phyloP scores from a whole-genome alignment of 2,888 invertebrate species.

The Aradus depressus region DNA sequence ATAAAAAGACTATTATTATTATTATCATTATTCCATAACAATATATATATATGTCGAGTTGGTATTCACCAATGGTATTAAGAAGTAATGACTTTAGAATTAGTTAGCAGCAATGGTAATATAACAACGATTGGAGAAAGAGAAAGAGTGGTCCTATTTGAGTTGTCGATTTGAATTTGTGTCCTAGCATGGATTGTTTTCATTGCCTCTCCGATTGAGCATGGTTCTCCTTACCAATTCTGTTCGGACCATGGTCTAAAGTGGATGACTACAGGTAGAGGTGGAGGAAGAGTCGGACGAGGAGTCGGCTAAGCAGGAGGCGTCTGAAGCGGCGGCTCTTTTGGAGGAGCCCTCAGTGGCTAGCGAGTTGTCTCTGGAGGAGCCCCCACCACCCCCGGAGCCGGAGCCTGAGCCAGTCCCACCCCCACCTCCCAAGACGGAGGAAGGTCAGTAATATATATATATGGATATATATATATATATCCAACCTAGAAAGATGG shows the following conservation, averaged over 20 bases:
- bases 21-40: too few species aligned
- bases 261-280: background rate
- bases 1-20: too few species aligned
- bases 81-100: too few species aligned
- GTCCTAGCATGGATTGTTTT: background rate
- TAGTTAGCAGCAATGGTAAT: too few species aligned
- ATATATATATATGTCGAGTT: too few species aligned
- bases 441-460: conserved; percentile 25
- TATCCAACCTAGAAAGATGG: too few species aligned
- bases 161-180: too few species aligned
- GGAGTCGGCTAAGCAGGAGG: conserved; percentile 12
- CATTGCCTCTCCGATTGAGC: background rate
- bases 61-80: too few species aligned
- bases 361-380: conserved; percentile 32
- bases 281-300: conserved; percentile 6
- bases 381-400: conserved; percentile 33
- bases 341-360: conserved; percentile 26
- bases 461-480: background rate
- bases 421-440: conserved; percentile 25
- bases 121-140: too few species aligned
- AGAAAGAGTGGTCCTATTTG: too few species aligned
- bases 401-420: conserved; percentile 28
- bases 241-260: background rate
- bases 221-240: too few species aligned
- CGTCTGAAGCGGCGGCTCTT: conserved; percentile 13